Percentiles rank a stretch among this genome's conserved stretches.
Conservation (phyloP, 2,888 invertebrate genomes). For the Peribatodes rhomboidaria region DNA sequence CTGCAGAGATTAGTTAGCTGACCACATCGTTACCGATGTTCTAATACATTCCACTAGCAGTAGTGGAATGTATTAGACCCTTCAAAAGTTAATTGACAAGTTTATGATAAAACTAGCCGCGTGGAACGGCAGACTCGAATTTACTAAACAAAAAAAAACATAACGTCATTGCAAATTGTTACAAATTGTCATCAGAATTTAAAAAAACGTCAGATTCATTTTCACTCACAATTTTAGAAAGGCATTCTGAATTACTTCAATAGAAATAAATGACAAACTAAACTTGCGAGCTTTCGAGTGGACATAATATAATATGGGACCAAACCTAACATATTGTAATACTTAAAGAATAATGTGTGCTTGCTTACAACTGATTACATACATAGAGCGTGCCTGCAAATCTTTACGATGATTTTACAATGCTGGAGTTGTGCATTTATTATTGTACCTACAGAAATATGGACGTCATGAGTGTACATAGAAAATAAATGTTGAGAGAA, state of each 20-base stretch:
- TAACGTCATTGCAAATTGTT: not conserved
- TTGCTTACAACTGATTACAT: conserved; percentile 53
- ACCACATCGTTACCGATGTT: conserved; percentile 28
- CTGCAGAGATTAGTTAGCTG: conserved; percentile 5
- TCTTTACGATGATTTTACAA: conserved; percentile 74
- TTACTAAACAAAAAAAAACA: conserved; percentile 42
- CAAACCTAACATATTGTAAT: conserved; percentile 66
- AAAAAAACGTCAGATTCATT: not conserved
- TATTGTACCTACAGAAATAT: conserved; percentile 81
- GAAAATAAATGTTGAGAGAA: conserved; percentile 82
- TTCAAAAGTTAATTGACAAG: conserved; percentile 3
- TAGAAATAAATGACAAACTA: conserved; percentile 27
- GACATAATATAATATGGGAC: conserved; percentile 71
- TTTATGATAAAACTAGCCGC: conserved; percentile 30
- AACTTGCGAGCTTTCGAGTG: conserved; percentile 61
- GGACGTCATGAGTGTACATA: conserved; percentile 81
- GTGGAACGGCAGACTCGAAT: conserved; percentile 70
- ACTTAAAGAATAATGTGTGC: conserved; percentile 57
- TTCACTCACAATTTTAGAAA: conserved; percentile 7
- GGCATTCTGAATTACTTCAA: conserved; percentile 21
- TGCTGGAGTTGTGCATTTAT: conserved; percentile 87
- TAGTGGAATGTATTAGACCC: conserved; percentile 17
- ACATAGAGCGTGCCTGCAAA: conserved; percentile 68
- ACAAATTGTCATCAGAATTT: not conserved
- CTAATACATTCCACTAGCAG: too few species aligned